Evolutionary conservation across 2,888 invertebrate genomes (phyloP), one percentile per base, ranked within the genome.

Genomic region (Leptinotarsa rubiginosa): DNA sequence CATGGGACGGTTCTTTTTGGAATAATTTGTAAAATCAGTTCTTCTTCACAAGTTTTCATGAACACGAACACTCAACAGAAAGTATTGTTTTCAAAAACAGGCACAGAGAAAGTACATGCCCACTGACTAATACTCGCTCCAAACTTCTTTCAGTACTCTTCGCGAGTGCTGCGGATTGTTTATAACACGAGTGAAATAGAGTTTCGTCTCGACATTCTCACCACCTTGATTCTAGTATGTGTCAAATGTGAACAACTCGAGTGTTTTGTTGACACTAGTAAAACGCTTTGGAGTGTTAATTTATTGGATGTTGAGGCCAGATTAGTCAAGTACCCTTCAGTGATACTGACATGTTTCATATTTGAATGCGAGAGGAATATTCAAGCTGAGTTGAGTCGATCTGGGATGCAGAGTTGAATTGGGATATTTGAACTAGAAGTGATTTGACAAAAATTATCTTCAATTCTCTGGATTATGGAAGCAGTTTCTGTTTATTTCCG

Each of bases 241-340:
- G 56, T 69, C 56, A 41, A 41, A 56, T 56, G 56, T 69, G 56
- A 69, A 69, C 62, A n/a, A 56, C 56, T 69, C 47, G 2, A 69
- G 20, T 31, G 47, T 41, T n/a, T 69, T 69, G 69, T 69, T 69
- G 69, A 69, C 56, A 59, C 56, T 20, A 59, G 56, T 59, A 54
- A 56, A 68, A 31, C 54, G 16, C 10, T 54, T 20, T 10, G 16
- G 18, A 22, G 69, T 69, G 69, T 59, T 56, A 54, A 69, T 47
- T 69, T 54, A 69, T 69, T 47, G 22, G 47, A 22, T 20, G 56
- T 31, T 47, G 56, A 68, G 41, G 18, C 20, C 41, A 7, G 62
- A 62, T 62, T 31, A 62, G 62, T 62, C n/a, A 41, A 62, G 62
- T 62, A 62, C 62, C 12, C 62, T 62, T 52, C 31, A 67, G 67